Conservation (phyloP, 2,113 vertebrate genomes). For the Anarhynchus alexandrinus region DNA sequence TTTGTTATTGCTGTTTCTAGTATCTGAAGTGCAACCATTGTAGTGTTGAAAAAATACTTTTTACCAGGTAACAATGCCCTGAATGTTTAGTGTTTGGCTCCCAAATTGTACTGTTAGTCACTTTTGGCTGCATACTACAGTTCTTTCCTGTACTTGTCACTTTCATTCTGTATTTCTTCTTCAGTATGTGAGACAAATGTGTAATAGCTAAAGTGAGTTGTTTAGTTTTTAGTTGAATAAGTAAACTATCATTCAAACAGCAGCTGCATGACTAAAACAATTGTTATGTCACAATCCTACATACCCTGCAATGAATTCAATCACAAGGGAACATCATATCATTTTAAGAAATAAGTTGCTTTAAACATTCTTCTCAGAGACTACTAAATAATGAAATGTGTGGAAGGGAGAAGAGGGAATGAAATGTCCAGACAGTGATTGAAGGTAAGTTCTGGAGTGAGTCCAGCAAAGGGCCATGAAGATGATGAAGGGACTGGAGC, state of each 20-base stretch:
- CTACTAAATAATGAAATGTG: neutral
- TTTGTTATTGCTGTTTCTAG: neutral
- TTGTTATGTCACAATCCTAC: neutral
- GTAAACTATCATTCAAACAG: neutral
- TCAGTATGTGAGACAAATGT: neutral
- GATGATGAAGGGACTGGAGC: neutral
- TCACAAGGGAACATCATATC: neutral
- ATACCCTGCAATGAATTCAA: neutral
- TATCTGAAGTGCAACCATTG: neutral
- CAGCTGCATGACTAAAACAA: neutral
- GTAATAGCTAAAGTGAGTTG: neutral
- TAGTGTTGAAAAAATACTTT: neutral
- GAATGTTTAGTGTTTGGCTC: neutral
- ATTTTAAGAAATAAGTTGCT: neutral
- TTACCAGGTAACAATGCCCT: neutral
- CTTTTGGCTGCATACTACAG: neutral
- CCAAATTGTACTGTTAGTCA: rapidly evolving
- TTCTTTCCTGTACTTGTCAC: neutral
- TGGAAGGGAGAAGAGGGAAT: neutral
- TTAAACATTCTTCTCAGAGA: neutral
- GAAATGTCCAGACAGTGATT: neutral
- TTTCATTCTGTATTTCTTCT: neutral
- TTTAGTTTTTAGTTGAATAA: neutral
- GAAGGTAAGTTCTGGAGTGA: neutral
- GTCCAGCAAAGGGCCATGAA: neutral